A percentile compares a stretch with the other conserved stretches of the same genome.
phyloP scores from a whole-genome alignment of 2,888 invertebrate species.

The Saturnia pavonia region DNA sequence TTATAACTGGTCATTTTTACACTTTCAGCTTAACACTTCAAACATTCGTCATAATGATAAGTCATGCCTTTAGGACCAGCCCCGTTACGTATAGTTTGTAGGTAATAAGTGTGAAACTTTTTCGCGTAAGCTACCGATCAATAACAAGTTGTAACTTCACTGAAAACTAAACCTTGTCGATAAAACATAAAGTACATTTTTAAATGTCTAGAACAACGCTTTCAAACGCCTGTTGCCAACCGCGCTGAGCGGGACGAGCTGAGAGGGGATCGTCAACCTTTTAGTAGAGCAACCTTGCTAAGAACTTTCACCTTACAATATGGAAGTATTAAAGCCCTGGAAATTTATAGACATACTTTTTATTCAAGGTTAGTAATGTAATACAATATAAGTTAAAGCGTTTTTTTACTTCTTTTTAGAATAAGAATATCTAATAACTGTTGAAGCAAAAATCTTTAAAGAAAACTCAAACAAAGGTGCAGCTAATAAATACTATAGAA shows the following conservation, averaged over 20 bases:
- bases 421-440: not conserved
- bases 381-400: not conserved
- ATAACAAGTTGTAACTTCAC: slow-evolving; percentile 48
- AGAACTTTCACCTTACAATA: slow-evolving; percentile 61
- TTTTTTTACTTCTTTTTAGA: not conserved
- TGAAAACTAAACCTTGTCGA: slow-evolving; percentile 28
- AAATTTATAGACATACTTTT: not conserved
- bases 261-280: slow-evolving; percentile 69
- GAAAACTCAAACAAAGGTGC: not conserved
- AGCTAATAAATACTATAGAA: not conserved
- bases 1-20: not conserved
- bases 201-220: slow-evolving; percentile 41
- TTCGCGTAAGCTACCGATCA: slow-evolving; percentile 76
- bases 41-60: not conserved
- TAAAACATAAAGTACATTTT: slow-evolving; percentile 33
- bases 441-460: not conserved
- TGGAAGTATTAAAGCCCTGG: slow-evolving; percentile 6
- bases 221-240: slow-evolving; percentile 76
- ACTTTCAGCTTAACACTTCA: not conserved
- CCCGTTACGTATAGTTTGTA: slow-evolving; percentile 21
- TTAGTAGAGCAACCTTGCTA: slow-evolving; percentile 63
- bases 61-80: slow-evolving; percentile 2
- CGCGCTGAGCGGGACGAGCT: slow-evolving; percentile 57
- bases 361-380: not conserved
- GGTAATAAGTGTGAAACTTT: slow-evolving; percentile 68